These are phyloP conservation scores for Acanthopleura granulata DNA, from an alignment of 2,888 invertebrate genomes.

Conservation along the genomic window DNA sequence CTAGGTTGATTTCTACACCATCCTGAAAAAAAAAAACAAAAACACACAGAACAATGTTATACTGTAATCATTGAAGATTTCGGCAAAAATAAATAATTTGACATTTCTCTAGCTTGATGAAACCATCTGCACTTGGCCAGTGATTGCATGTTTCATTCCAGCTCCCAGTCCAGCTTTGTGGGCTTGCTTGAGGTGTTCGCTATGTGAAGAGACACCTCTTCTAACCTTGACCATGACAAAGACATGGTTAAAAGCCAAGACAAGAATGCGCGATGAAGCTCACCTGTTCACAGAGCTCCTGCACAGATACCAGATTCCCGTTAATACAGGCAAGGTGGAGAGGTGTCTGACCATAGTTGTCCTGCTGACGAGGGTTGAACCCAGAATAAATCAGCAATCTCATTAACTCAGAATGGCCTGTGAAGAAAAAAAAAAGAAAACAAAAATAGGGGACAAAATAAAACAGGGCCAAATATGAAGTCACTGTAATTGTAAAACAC, in stretches of 20 bases:
- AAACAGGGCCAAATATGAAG: too few relatives aligned
- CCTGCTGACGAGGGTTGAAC: slow-evolving; percentile 88
- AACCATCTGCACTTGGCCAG: background rate
- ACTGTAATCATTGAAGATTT: background rate
- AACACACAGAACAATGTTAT: background rate
- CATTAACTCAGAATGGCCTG: slow-evolving; percentile 83
- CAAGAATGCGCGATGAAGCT: slow-evolving; percentile 15
- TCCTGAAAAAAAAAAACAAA: slow-evolving; percentile 73
- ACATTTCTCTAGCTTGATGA: too few relatives aligned
- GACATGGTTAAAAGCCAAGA: background rate
- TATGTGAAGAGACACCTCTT: background rate
- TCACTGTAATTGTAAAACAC: too few relatives aligned
- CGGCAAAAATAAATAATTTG: too few relatives aligned
- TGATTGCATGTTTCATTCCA: too few relatives aligned
- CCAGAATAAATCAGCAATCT: slow-evolving; percentile 90
- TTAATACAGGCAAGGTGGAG: slow-evolving; percentile 90
- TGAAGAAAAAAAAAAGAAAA: slow-evolving; percentile 27
- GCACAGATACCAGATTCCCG: slow-evolving; percentile 88
- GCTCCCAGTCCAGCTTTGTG: too few relatives aligned
- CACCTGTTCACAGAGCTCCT: slow-evolving; percentile 89
- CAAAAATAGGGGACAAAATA: background rate
- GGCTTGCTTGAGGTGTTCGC: too few relatives aligned
- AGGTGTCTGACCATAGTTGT: slow-evolving; percentile 93
- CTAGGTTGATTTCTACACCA: slow-evolving; percentile 86
- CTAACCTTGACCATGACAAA: background rate